These are phyloP conservation scores for Netelia inedita DNA, from an alignment of 2,888 invertebrate species.

Conservation along the genomic window DNA sequence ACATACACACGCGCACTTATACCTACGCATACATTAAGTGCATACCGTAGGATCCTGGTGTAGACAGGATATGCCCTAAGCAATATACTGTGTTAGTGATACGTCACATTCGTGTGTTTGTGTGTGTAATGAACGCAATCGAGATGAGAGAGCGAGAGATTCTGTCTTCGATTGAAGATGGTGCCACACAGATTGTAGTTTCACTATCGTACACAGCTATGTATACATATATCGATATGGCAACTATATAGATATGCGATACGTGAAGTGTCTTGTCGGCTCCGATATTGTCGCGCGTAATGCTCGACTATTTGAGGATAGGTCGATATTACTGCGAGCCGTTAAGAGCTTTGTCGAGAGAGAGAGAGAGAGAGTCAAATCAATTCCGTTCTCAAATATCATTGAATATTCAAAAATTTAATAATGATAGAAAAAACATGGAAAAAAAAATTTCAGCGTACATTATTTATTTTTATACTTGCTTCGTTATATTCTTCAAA, in stretches of 20 bases:
- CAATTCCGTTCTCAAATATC: background rate
- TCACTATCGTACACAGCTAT: constrained; percentile 5
- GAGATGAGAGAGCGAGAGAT: constrained; percentile 57
- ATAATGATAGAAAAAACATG: background rate
- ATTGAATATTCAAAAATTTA: too few relatives aligned
- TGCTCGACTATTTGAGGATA: background rate
- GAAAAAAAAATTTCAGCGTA: background rate
- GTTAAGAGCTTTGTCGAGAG: background rate
- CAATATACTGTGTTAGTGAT: constrained; percentile 20
- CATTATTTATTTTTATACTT: constrained; percentile 14
- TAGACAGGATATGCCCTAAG: constrained; percentile 47
- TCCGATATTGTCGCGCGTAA: background rate
- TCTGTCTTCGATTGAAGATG: constrained; percentile 59
- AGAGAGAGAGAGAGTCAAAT: too few relatives aligned
- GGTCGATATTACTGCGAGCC: background rate
- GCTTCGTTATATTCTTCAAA: background rate
- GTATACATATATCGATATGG: background rate
- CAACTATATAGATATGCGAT: background rate
- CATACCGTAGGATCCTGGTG: constrained; percentile 34
- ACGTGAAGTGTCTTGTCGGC: background rate
- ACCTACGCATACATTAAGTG: constrained; percentile 43
- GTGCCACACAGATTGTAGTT: constrained; percentile 46
- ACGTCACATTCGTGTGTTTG: constrained; percentile 24
- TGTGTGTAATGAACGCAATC: constrained; percentile 48
- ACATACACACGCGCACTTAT: constrained; percentile 21